phyloP scores from a whole-genome alignment of 2,888 invertebrate species.

The Bombylius discolor region DNA sequence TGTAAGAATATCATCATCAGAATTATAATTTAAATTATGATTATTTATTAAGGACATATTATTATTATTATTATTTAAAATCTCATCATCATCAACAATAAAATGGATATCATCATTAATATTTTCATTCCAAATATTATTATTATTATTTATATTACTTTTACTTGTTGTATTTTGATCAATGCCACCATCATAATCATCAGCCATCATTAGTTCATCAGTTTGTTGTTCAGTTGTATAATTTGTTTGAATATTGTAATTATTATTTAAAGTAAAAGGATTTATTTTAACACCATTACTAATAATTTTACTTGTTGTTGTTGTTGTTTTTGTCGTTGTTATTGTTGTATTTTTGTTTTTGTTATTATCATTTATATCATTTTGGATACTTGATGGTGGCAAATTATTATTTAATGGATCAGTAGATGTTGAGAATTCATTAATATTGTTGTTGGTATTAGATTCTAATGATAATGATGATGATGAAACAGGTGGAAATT shows the following conservation, averaged over 20 bases:
- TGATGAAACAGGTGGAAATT: constrained; percentile 5
- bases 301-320: too few species aligned
- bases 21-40: too few species aligned
- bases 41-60: too few species aligned
- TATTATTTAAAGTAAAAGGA: too few species aligned
- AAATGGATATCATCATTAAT: background rate
- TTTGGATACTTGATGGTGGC: constrained; percentile 11
- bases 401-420: constrained; percentile 32
- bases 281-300: too few species aligned
- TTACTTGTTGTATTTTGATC: background rate
- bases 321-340: background rate
- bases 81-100: too few species aligned
- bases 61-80: too few species aligned
- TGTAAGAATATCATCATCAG: too few species aligned
- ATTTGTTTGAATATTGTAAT: too few species aligned
- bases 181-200: background rate
- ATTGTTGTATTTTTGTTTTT: constrained; percentile 4
- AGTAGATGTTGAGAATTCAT: constrained; percentile 4
- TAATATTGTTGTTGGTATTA: constrained; percentile 3
- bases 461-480: background rate
- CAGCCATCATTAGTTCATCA: background rate
- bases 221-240: too few species aligned
- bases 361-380: constrained; percentile 9
- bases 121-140: background rate
- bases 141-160: too few species aligned